A percentile compares a stretch with the other conserved stretches of the same genome.
phyloP scores from a whole-genome alignment of 2,797 vertebrate genomes.

The Chelon auratus region DNA sequence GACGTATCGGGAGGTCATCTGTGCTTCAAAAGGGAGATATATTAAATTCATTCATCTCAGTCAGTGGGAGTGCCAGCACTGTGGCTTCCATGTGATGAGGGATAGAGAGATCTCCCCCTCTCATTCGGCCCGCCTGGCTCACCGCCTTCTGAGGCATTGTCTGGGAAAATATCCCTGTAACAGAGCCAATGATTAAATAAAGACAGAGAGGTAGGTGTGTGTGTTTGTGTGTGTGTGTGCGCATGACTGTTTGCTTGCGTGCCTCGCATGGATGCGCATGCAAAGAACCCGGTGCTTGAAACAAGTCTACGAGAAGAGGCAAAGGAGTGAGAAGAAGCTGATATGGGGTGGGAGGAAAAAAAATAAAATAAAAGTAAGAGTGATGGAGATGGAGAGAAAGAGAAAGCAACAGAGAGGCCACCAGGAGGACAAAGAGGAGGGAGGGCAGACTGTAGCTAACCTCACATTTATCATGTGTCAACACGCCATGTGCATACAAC shows the following conservation, averaged over 20 bases:
- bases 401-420: slow-evolving; percentile 63
- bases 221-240: slow-evolving; percentile 32
- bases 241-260: slow-evolving; percentile 25
- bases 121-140: slow-evolving; percentile 60
- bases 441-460: slow-evolving; percentile 56
- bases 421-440: slow-evolving; percentile 64
- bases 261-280: slow-evolving; percentile 42
- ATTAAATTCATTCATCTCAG: slow-evolving; percentile 84
- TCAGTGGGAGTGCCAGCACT: slow-evolving; percentile 70
- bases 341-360: slow-evolving; percentile 2
- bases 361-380: slow-evolving; percentile 17
- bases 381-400: slow-evolving; percentile 38
- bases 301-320: slow-evolving; percentile 15
- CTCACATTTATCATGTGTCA: slow-evolving; percentile 78
- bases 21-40: slow-evolving; percentile 79
- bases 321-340: background rate
- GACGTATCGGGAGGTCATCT: slow-evolving; percentile 80
- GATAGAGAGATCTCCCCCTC: slow-evolving; percentile 72
- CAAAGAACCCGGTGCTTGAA: slow-evolving; percentile 30
- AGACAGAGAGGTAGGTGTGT: slow-evolving; percentile 56
- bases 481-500: slow-evolving; percentile 48
- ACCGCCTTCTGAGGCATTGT: slow-evolving; percentile 73
- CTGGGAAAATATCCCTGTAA: slow-evolving; percentile 80
- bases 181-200: slow-evolving; percentile 82
- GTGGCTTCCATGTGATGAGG: slow-evolving; percentile 75